Evolutionary conservation across 2,113 vertebrate genomes (phyloP).

Genomic region (Cynocephalus volans): DNA sequence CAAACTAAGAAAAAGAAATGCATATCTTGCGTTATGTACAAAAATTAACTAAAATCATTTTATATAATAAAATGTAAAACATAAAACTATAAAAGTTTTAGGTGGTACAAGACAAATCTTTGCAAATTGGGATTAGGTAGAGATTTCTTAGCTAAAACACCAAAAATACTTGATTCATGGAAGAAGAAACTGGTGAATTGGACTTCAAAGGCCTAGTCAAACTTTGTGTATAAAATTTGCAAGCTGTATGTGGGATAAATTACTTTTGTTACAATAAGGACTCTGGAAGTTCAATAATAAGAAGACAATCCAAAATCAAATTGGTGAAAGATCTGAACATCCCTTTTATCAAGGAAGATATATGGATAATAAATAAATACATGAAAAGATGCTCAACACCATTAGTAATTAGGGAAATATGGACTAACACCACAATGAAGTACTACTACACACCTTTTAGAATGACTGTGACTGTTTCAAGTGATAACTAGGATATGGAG

Average conservation of each 20-base stretch:
- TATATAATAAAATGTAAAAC: conserved; percentile 24
- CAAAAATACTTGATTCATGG: neutral
- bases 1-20: neutral
- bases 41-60: neutral
- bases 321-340: neutral
- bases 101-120: neutral
- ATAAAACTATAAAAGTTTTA: neutral
- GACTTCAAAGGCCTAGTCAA: neutral
- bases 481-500: neutral
- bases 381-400: conserved; percentile 1
- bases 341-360: conserved; percentile 3
- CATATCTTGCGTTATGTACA: neutral
- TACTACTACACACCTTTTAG: neutral
- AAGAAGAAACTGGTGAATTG: conserved; percentile 9
- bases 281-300: neutral
- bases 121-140: conserved; percentile 9
- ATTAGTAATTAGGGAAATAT: neutral
- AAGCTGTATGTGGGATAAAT: neutral
- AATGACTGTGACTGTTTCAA: neutral
- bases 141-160: neutral
- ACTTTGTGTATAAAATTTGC: neutral
- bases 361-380: neutral
- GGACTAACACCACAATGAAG: neutral
- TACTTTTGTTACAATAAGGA: neutral
- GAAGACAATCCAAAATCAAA: neutral